Evolutionary conservation across 2,888 invertebrate genomes (phyloP).

Genomic region (Stegana nigrithorax): DNA sequence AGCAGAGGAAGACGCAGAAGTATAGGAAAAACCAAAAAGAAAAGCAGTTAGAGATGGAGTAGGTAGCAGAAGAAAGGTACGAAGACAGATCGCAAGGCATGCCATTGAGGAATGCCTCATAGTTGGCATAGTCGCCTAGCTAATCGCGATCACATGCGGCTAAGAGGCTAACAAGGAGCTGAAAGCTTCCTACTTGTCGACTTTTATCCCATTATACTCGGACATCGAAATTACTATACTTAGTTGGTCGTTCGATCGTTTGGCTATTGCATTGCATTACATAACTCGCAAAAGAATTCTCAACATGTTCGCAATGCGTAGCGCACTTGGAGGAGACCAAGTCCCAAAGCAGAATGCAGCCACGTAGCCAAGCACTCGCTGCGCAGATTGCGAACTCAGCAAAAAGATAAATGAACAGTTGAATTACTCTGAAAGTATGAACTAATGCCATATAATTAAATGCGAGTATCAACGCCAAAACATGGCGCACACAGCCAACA

Average conservation of each 20-base stretch:
- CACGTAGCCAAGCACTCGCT: neutral
- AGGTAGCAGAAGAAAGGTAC: too few relatives aligned
- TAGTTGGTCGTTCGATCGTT: too few relatives aligned
- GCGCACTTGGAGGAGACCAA: neutral
- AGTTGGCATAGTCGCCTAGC: conserved; percentile 55
- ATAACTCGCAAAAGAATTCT: conserved; percentile 14
- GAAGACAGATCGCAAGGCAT: too few relatives aligned
- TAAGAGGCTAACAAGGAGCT: neutral
- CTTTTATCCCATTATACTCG: conserved; percentile 14
- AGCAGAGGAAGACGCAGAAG: too few relatives aligned
- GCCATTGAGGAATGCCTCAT: conserved; percentile 45
- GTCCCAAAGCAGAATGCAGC: neutral
- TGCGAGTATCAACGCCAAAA: too few relatives aligned
- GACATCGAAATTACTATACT: conserved; percentile 10
- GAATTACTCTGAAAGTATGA: conserved; percentile 20
- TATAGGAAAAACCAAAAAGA: too few relatives aligned
- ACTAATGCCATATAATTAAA: conserved; percentile 49
- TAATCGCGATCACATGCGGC: too few relatives aligned
- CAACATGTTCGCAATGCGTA: conserved; percentile 8
- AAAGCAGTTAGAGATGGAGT: too few relatives aligned
- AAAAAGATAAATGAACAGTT: conserved; percentile 18
- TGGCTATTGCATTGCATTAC: too few relatives aligned
- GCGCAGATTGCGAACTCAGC: conserved; percentile 1
- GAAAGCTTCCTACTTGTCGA: neutral
- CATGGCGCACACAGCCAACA: too few relatives aligned